phyloP scores from a whole-genome alignment of 2,888 invertebrate species.

The Cordilura impudica region DNA sequence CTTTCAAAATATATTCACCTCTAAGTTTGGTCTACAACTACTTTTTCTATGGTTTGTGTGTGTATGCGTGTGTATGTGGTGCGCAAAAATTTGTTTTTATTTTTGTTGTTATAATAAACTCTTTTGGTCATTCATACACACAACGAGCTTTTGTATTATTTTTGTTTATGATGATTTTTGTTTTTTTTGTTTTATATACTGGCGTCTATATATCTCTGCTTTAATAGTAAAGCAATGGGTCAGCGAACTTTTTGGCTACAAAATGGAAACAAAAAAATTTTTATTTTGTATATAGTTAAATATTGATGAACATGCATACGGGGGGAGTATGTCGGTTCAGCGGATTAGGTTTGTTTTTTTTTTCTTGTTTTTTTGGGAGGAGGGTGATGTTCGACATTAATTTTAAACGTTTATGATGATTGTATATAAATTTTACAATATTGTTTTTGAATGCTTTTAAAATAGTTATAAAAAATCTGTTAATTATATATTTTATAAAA shows the following conservation, averaged over 20 bases:
- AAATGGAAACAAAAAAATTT: no score
- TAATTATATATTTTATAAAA: not conserved
- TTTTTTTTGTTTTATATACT: not conserved
- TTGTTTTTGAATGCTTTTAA: not conserved
- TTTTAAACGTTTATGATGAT: constrained; percentile 42
- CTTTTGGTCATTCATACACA: not conserved
- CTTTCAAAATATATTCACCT: not conserved
- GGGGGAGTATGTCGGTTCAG: no score
- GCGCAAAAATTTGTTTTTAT: not conserved
- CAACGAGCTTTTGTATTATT: not conserved
- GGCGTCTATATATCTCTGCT: constrained; percentile 20
- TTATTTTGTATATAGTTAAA: constrained; percentile 16
- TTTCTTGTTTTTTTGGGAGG: not conserved
- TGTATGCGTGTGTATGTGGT: not conserved
- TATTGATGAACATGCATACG: not conserved
- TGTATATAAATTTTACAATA: constrained; percentile 14
- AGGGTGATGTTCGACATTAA: constrained; percentile 30
- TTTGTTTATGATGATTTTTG: not conserved
- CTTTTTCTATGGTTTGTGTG: no score
- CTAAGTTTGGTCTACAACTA: not conserved
- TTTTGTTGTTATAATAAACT: not conserved
- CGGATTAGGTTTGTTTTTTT: not conserved
- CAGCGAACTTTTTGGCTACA: constrained; percentile 49
- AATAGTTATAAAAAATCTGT: not conserved
- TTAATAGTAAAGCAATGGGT: constrained; percentile 37